phyloP scores from a whole-genome alignment of 1,140 invertebrate species.

The Diorhabda elongata region DNA sequence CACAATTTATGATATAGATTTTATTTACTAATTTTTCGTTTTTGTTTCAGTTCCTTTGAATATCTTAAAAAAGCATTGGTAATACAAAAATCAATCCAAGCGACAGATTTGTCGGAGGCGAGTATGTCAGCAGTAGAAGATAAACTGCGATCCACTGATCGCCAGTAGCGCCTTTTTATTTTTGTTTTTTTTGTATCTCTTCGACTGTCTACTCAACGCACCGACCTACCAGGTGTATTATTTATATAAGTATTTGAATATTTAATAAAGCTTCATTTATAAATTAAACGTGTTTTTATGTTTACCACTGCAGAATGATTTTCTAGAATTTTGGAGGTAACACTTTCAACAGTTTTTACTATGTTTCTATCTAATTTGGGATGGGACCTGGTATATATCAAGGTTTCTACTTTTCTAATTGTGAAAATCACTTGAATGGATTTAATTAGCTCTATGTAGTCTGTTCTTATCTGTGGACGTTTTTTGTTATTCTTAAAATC shows the following conservation, averaged over 20 bases:
- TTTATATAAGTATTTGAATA: slow-evolving; percentile 49
- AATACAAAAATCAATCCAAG: slow-evolving; percentile 95
- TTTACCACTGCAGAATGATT: too few species aligned
- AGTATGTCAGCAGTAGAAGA: slow-evolving; percentile 88
- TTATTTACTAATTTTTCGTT: not conserved
- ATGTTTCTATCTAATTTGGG: too few species aligned
- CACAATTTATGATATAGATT: too few species aligned
- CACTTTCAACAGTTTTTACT: too few species aligned
- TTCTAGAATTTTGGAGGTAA: too few species aligned
- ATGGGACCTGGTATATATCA: too few species aligned
- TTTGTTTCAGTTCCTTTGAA: slow-evolving; percentile 78
- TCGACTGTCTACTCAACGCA: slow-evolving; percentile 42
- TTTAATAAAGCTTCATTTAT: slow-evolving; percentile 49
- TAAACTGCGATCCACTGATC: slow-evolving; percentile 86
- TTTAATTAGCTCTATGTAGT: too few species aligned
- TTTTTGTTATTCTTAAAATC: too few species aligned
- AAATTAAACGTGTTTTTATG: slow-evolving; percentile 22
- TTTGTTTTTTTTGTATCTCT: slow-evolving; percentile 33
- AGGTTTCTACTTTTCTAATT: too few species aligned
- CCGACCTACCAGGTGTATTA: slow-evolving; percentile 41
- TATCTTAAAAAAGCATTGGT: slow-evolving; percentile 92
- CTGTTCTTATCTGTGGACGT: too few species aligned
- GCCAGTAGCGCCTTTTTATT: slow-evolving; percentile 62
- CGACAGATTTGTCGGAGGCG: slow-evolving; percentile 86
- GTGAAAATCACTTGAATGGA: too few species aligned